phyloP scores from a whole-genome alignment of 2,113 vertebrate species.

The Corythoichthys intestinalis region DNA sequence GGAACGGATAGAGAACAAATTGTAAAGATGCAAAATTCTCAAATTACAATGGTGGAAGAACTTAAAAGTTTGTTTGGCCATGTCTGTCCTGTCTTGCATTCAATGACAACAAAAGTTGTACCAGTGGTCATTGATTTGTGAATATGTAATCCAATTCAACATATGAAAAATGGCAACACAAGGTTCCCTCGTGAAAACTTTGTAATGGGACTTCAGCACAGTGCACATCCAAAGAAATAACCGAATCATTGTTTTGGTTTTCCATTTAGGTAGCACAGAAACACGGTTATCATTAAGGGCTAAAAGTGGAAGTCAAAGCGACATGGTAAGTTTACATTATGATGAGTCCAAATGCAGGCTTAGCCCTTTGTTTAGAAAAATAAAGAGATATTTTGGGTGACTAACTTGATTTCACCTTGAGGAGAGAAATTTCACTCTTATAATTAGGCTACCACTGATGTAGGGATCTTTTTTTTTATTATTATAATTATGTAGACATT shows the following conservation, averaged over 20 bases:
- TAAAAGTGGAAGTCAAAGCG: conserved; percentile 9
- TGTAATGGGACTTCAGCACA: not conserved
- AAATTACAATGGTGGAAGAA: too few species aligned
- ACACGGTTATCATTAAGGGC: not conserved
- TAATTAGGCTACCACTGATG: conserved; percentile 14
- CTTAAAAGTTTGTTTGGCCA: too few species aligned
- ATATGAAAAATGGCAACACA: not conserved
- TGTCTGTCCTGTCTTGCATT: too few species aligned
- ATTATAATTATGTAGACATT: conserved; percentile 8
- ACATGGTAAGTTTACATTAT: not conserved
- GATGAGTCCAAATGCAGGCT: conserved; percentile 6
- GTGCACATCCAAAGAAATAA: not conserved
- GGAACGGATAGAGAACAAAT: conserved; percentile 2
- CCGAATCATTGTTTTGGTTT: not conserved
- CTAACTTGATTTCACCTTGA: conserved; percentile 14
- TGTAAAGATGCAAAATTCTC: conserved; percentile 3
- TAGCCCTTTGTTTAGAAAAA: not conserved
- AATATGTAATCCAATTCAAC: too few species aligned
- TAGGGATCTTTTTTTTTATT: conserved; percentile 1
- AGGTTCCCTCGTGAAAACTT: not conserved
- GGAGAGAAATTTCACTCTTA: conserved; percentile 11
- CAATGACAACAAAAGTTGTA: not conserved
- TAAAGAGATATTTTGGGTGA: conserved; percentile 7
- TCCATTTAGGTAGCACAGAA: not conserved
- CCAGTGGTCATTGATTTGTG: too few species aligned